These are phyloP conservation scores for Cichladusa arquata DNA, from an alignment of 2,113 vertebrate genomes.

Conservation along the genomic window DNA sequence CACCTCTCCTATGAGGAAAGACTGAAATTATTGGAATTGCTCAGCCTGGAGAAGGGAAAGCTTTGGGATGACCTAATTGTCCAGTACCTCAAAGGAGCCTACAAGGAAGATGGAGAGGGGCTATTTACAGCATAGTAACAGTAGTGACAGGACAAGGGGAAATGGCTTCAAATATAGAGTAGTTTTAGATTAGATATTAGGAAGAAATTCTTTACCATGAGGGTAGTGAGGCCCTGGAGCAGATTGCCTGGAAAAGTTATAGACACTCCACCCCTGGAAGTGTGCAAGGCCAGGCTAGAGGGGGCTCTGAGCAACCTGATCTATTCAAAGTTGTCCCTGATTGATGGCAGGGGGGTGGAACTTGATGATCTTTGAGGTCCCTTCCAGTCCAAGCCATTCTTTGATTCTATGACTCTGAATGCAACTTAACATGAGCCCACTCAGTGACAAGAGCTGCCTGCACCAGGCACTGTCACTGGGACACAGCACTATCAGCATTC, in stretches of 20 bases:
- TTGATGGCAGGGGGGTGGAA: background rate
- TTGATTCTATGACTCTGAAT: background rate
- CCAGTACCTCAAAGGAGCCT: background rate
- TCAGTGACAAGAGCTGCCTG: background rate
- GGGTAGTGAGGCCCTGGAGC: background rate
- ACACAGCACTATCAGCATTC: background rate
- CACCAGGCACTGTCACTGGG: background rate
- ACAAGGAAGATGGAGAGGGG: background rate
- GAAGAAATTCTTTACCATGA: background rate
- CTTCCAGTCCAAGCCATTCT: background rate
- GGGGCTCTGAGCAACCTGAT: background rate
- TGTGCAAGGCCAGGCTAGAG: background rate
- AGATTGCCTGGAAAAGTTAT: background rate
- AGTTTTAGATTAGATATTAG: background rate
- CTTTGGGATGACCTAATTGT: background rate
- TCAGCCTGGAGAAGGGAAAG: background rate
- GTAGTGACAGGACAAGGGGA: background rate
- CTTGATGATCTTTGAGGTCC: background rate
- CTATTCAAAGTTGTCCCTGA: background rate
- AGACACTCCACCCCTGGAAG: background rate
- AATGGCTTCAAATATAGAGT: background rate
- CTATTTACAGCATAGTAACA: background rate
- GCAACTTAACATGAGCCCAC: background rate
- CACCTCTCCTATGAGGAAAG: background rate
- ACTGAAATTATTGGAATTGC: background rate